Evolutionary conservation across 37 sponge, comb jelly and placozoan species (phyloP), one percentile per base, ranked within the genome.

Genomic region (Tethya wilhelma): DNA sequence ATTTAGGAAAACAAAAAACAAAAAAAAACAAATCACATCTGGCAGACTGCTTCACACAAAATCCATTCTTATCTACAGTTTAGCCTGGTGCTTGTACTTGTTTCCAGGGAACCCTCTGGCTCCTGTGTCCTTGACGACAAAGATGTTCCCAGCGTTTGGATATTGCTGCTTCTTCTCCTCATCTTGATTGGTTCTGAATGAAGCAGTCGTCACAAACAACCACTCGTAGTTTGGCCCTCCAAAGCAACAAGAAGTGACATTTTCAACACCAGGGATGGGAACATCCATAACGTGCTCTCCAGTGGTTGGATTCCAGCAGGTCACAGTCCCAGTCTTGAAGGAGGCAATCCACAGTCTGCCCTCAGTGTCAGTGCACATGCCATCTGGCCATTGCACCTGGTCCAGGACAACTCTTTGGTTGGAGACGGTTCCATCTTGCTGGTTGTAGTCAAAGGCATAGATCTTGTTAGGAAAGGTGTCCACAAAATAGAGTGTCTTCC

Each of bases 221-320:
- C 56, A 67, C 3, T 63, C 58, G 41, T 73, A 79, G 59, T 83
- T 45, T 0, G 84, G 79, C 11, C 90, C 90, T 64, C 90, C 90
- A 71, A 89, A 89, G 67, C 84, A 83, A 41, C 90, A 89, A 32
- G 90, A 89, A 2, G 84, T 89, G 30, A 71, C 64, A 14, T 38
- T 28, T 14, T 30, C 41, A 11, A 76, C 84, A 9, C 59, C 75
- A 1, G 90, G 90, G 26, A 89, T 56, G 19, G 9, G 33, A 7
- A 89, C 36, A 19, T 37, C 45, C 29, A 32, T 19, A 8, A 89
- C 11, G 32, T 28, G 22, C 30, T 89, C 69, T 20, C 75, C 79
- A 0, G 84, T 77, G 32, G 44, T 19, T 14, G 84, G 79, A 37
- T 83, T 74, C 82, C 77, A 87, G 59, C 88, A 69, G 2, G 44